A percentile compares a stretch with the other conserved stretches of the same genome.
These are phyloP conservation scores for Steinernema hermaphroditum DNA, from an alignment of 2,888 invertebrate species.

Conservation along the genomic window DNA sequence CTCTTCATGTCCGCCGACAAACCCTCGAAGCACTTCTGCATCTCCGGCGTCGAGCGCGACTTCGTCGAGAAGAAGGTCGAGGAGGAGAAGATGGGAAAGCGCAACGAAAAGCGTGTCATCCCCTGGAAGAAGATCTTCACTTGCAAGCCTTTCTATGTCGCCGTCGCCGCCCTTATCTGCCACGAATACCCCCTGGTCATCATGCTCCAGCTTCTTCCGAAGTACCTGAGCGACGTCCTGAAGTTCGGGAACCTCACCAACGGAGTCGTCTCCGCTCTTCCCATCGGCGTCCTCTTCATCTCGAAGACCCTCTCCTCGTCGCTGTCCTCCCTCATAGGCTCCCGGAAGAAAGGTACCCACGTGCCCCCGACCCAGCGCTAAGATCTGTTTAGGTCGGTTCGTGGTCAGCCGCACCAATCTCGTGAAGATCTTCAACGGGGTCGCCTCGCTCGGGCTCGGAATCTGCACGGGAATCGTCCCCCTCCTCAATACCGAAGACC, in stretches of 20 bases:
- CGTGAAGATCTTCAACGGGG: conserved; percentile 51
- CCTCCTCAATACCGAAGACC: conserved; percentile 45
- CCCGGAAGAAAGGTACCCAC: conserved; percentile 42
- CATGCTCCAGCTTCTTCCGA: conserved; percentile 61
- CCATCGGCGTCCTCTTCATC: conserved; percentile 57
- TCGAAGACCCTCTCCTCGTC: conserved; percentile 61
- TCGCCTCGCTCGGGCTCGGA: conserved; percentile 62
- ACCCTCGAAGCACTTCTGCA: conserved; percentile 63
- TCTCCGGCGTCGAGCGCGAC: conserved; percentile 52
- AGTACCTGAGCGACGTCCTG: conserved; percentile 60
- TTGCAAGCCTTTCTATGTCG: conserved; percentile 55
- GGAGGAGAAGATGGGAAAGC: conserved; percentile 60
- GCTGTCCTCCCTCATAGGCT: conserved; percentile 52
- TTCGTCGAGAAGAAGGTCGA: conserved; percentile 60
- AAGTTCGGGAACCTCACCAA: conserved; percentile 48
- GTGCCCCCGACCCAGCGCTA: not conserved
- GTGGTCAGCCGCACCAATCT: conserved; percentile 41
- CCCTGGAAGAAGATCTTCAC: conserved; percentile 57
- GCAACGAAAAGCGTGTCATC: conserved; percentile 51
- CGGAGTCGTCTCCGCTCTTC: conserved; percentile 61
- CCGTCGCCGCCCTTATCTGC: conserved; percentile 61
- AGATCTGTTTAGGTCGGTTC: conserved; percentile 24
- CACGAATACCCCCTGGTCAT: conserved; percentile 65
- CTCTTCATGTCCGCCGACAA: conserved; percentile 61
- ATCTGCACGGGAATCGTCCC: conserved; percentile 61